A percentile compares a stretch with the other conserved stretches of the same genome.
phyloP scores from a whole-genome alignment of 2,888 invertebrate species.

The Venusia cambrica region DNA sequence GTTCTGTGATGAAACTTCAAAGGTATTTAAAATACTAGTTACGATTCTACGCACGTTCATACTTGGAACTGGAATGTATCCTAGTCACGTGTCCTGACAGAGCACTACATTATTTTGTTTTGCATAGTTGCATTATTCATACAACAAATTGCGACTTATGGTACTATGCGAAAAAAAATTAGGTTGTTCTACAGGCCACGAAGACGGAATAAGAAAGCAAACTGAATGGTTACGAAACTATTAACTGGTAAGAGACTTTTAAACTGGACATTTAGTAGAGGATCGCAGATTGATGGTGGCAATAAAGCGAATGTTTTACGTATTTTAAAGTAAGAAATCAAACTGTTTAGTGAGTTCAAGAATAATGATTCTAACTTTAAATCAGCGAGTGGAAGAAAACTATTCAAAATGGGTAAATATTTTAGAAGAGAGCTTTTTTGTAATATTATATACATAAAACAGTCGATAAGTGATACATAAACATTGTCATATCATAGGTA shows the following conservation, averaged over 20 bases:
- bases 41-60: conserved; percentile 52
- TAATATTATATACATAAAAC: too few relatives aligned
- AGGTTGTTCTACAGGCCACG: conserved; percentile 39
- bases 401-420: too few relatives aligned
- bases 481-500: too few relatives aligned
- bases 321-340: too few relatives aligned
- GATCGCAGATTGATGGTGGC: neutral
- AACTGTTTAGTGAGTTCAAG: too few relatives aligned
- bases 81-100: conserved; percentile 60
- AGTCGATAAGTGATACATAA: too few relatives aligned
- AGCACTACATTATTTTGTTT: conserved; percentile 61
- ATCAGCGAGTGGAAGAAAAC: too few relatives aligned
- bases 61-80: conserved; percentile 57
- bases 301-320: too few relatives aligned
- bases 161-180: conserved; percentile 46
- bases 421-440: too few relatives aligned
- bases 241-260: conserved; percentile 1
- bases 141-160: conserved; percentile 36
- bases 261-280: conserved; percentile 3
- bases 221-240: conserved; percentile 14
- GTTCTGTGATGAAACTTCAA: neutral
- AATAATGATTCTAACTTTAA: too few relatives aligned
- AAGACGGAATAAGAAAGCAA: conserved; percentile 23
- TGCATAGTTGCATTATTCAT: conserved; percentile 71
- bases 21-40: conserved; percentile 33